Evolutionary conservation across 2,888 invertebrate genomes (phyloP).

Genomic region (Caenorhabditis auriculariae): DNA sequence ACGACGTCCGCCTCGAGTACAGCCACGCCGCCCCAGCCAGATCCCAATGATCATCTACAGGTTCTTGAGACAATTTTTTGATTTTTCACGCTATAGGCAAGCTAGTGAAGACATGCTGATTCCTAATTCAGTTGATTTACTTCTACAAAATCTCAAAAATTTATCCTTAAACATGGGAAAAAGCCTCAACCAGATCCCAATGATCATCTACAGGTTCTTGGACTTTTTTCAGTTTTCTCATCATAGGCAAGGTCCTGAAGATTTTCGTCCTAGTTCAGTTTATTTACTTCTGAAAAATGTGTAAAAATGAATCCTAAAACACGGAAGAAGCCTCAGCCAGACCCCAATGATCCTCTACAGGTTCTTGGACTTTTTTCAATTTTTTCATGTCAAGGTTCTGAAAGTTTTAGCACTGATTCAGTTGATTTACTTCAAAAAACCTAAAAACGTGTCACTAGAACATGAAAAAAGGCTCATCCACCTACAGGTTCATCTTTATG

Average conservation of each 20-base stretch:
- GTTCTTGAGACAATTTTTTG: constrained; percentile 7
- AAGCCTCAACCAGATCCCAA: constrained; percentile 35
- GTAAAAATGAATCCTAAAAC: too few species aligned
- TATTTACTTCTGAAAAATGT: too few species aligned
- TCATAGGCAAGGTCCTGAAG: background rate
- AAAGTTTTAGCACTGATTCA: too few species aligned
- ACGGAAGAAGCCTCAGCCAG: constrained; percentile 34
- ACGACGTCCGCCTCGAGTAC: constrained; percentile 35
- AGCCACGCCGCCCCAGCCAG: constrained; percentile 31
- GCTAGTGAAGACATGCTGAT: background rate
- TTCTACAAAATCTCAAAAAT: too few species aligned
- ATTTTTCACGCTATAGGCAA: constrained; percentile 1
- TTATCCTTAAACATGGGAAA: too few species aligned
- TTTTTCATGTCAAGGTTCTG: too few species aligned
- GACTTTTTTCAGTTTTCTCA: background rate
- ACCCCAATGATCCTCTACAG: constrained; percentile 40
- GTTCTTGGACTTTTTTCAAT: too few species aligned
- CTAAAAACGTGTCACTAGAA: too few species aligned
- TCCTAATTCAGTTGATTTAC: too few species aligned
- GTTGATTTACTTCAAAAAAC: too few species aligned
- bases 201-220: constrained; percentile 38
- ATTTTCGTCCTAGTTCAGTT: background rate
- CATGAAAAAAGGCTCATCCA: too few species aligned
- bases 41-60: constrained; percentile 40
- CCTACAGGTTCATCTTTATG: too few species aligned